These are phyloP conservation scores for Cryptosula pallasiana DNA, from an alignment of 2,888 invertebrate species.

Conservation along the genomic window DNA sequence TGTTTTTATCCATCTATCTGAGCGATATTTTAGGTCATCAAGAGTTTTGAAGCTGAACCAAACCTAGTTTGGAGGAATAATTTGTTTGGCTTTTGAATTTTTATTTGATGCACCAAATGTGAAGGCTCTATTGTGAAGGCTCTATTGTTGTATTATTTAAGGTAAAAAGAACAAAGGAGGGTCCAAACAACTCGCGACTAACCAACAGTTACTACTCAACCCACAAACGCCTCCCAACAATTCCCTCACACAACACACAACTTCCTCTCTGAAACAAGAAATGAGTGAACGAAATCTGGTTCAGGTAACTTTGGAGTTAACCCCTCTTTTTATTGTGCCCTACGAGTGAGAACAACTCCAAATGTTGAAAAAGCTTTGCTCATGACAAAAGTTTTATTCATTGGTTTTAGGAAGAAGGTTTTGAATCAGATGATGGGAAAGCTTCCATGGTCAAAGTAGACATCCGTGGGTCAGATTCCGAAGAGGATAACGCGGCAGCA, in stretches of 20 bases:
- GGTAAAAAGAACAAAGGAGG: slow-evolving; percentile 21
- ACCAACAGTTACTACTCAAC: background rate
- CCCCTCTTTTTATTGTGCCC: no score
- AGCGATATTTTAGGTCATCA: no score
- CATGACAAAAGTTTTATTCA: no score
- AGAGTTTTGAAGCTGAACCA: no score
- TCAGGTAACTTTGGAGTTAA: background rate
- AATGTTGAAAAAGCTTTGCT: no score
- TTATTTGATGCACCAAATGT: no score
- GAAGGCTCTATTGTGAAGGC: no score
- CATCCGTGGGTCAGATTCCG: slow-evolving; percentile 1
- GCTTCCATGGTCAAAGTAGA: slow-evolving; percentile 11
- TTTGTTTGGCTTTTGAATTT: no score
- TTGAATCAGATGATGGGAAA: slow-evolving; percentile 22
- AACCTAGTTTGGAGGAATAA: no score
- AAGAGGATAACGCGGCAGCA: slow-evolving; percentile 18
- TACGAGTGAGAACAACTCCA: no score
- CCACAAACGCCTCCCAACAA: background rate
- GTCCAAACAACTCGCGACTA: background rate
- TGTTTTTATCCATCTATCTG: no score
- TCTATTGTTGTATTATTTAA: background rate
- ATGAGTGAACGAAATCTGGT: slow-evolving; percentile 22
- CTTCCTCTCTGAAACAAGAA: background rate
- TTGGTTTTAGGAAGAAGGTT: slow-evolving; percentile 14
- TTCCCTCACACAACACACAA: no score